Evolutionary conservation across 2,888 invertebrate genomes (phyloP), one percentile per base, ranked within the genome.

Genomic region (Neoitamus cyanurus): DNA sequence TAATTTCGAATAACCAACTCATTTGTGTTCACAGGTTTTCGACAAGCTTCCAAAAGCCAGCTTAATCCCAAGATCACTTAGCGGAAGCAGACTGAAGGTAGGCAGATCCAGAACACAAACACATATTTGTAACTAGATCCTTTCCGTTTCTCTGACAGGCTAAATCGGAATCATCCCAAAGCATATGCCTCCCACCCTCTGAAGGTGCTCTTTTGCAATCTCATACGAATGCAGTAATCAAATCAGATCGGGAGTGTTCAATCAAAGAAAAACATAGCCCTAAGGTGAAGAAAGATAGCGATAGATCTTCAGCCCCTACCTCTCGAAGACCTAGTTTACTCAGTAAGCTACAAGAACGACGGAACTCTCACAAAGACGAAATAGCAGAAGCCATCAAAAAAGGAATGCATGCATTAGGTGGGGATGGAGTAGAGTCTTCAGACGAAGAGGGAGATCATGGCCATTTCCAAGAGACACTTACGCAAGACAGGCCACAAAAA

Each of bases 41-140:
- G 82, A 82, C 0, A 82, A 25, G 69, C 3, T 37, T 42, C 13
- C 42, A 83, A 68, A 48, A 36, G 0, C 34, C 3, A 36, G 31
- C 28, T 34, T 58, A 31, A 34, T 69, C 30, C 83, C 70, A 28
- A 82, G 85, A 48, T 85, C 84, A 11, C 30, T 84, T 42, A 85
- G 82, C 36, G 83, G 85, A 13, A 42, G 28, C 6, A 25, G 28
- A 9, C 3, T 46, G 1, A 77, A 77, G 77, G 42, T 42, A 58
- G 3, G 9, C 30, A 5, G 2, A 73, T 25, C 9, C 3, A 7
- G 6, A 58, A 1, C 20, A 9, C 58, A 58, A 11, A 20, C 58
- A 58, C 2, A 25, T 15, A 25, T 15, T 58, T 20, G n/a, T 30
- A 70, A 31, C 9, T 2, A 31, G 2, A 9, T 31, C 30, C 34